Conservation (phyloP, 2,113 vertebrate species). For the Sminthopsis crassicaudata region DNA sequence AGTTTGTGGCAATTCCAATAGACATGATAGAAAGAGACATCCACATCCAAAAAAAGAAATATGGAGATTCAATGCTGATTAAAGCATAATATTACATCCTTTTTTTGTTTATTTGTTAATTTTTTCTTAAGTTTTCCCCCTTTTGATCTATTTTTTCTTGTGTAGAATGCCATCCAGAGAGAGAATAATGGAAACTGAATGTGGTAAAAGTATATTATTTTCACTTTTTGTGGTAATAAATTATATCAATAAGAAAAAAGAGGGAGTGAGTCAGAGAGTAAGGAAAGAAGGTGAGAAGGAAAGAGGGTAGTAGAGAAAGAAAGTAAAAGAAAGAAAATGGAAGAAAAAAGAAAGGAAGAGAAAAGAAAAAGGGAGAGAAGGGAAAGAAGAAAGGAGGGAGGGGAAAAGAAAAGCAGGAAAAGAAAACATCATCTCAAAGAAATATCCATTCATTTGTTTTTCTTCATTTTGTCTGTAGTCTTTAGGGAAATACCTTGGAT, state of each 20-base stretch:
- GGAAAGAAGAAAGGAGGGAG: not conserved
- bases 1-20: no score
- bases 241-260: not conserved
- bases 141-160: no score
- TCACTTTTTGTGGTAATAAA: not conserved
- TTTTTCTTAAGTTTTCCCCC: no score
- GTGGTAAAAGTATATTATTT: no score
- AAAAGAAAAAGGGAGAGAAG: not conserved
- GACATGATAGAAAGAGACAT: no score
- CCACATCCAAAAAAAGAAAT: no score
- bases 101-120: no score
- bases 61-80: no score
- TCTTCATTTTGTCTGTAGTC: conserved; percentile 54
- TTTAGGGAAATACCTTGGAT: conserved; percentile 51
- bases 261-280: no score
- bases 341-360: not conserved
- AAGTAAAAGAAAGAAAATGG: not conserved
- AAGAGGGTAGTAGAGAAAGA: not conserved
- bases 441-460: not conserved
- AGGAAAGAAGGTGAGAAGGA: not conserved
- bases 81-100: no score
- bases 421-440: not conserved
- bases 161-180: no score
- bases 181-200: no score
- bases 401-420: not conserved